Percentiles rank a stretch among this genome's conserved stretches.
phyloP scores from a whole-genome alignment of 2,113 vertebrate genomes.

The Hippopotamus amphibius region DNA sequence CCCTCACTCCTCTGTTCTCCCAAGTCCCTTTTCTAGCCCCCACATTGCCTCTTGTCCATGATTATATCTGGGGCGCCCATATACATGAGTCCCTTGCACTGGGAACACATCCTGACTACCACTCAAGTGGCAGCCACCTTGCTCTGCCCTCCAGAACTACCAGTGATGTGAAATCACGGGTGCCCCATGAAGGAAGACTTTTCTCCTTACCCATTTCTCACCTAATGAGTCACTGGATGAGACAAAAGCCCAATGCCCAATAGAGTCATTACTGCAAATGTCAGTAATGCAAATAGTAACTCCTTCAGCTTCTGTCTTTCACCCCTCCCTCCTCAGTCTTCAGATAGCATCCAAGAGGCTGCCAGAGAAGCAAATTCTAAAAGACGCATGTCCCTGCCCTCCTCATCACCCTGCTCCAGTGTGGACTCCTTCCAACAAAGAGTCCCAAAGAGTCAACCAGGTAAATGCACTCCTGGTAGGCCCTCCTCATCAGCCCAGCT shows the following conservation, averaged over 20 bases:
- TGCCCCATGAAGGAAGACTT: neutral
- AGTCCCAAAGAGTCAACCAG: neutral
- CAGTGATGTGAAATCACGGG: neutral
- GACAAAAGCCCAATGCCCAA: neutral
- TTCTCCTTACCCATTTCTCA: neutral
- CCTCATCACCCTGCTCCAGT: neutral
- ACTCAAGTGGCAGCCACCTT: rapidly evolving
- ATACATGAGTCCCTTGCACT: neutral
- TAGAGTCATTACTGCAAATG: neutral
- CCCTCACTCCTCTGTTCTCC: neutral
- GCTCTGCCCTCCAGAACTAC: neutral
- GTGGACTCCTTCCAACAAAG: neutral
- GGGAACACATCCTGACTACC: neutral
- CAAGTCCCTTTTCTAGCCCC: neutral
- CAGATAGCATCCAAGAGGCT: neutral
- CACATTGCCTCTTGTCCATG: neutral
- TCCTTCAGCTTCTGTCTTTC: neutral
- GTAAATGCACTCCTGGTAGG: neutral
- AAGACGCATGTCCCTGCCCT: neutral
- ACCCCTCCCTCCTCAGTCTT: neutral
- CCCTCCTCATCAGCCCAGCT: neutral
- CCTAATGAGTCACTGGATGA: neutral
- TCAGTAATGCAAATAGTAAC: neutral
- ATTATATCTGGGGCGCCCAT: neutral
- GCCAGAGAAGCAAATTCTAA: neutral